Conservation (phyloP, 2,888 invertebrate species). For the Digitonthophagus gazella region DNA sequence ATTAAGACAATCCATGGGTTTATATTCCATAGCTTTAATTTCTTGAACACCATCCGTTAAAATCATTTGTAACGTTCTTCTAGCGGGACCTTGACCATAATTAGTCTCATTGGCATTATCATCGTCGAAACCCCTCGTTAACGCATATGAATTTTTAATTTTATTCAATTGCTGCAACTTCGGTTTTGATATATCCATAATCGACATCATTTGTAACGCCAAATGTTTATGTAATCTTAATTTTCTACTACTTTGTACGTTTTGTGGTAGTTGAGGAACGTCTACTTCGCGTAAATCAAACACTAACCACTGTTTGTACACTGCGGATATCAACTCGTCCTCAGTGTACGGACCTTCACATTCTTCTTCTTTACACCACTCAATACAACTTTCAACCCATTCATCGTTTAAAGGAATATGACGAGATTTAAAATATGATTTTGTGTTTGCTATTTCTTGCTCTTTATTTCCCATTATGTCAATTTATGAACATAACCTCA, state of each 20-base stretch:
- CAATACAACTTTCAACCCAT: slow-evolving; percentile 54
- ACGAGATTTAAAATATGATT: slow-evolving; percentile 37
- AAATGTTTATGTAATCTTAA: slow-evolving; percentile 56
- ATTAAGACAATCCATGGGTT: slow-evolving; percentile 58
- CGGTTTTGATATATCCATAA: slow-evolving; percentile 61
- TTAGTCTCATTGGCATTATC: slow-evolving; percentile 53
- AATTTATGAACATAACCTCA: too few relatives aligned
- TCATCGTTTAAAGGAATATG: slow-evolving; percentile 38
- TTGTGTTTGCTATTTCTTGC: slow-evolving; percentile 32
- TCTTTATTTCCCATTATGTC: too few relatives aligned
- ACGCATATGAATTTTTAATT: slow-evolving; percentile 50
- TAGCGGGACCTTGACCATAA: slow-evolving; percentile 46
- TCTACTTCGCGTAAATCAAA: slow-evolving; percentile 65
- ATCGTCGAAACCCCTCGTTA: slow-evolving; percentile 60
- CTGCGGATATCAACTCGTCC: slow-evolving; percentile 57
- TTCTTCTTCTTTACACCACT: slow-evolving; percentile 55
- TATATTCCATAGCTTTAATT: slow-evolving; percentile 70
- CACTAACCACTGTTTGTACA: slow-evolving; percentile 65
- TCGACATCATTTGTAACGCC: slow-evolving; percentile 62
- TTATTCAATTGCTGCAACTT: slow-evolving; percentile 48
- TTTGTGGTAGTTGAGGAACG: slow-evolving; percentile 59
- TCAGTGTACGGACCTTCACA: slow-evolving; percentile 47
- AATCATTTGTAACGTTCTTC: slow-evolving; percentile 68
- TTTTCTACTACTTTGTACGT: slow-evolving; percentile 53
- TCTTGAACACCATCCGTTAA: slow-evolving; percentile 74